phyloP scores from a whole-genome alignment of 1,140 invertebrate species.

The Drosophila ironensis region DNA sequence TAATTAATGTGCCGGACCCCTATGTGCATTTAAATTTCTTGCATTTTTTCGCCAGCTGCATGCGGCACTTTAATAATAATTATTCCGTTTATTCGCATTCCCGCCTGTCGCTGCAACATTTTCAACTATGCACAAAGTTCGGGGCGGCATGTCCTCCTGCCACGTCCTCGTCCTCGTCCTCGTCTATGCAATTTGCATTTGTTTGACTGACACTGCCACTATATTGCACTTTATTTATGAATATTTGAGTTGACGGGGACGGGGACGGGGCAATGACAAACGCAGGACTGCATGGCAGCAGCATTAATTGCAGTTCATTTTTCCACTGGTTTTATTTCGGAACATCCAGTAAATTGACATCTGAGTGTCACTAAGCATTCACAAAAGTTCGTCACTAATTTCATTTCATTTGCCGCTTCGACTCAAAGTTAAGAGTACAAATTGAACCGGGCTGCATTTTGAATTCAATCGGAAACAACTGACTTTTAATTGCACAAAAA shows the following conservation, averaged over 20 bases:
- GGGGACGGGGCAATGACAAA: slow-evolving; percentile 18
- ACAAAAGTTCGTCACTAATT: background rate
- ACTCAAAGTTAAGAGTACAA: too few relatives aligned
- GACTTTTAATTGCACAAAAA: too few relatives aligned
- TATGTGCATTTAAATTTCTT: slow-evolving; percentile 26
- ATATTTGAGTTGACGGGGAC: slow-evolving; percentile 23
- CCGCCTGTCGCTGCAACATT: slow-evolving; percentile 13
- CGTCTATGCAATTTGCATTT: slow-evolving; percentile 28
- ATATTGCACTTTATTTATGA: slow-evolving; percentile 47
- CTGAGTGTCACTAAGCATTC: background rate
- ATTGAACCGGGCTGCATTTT: too few relatives aligned
- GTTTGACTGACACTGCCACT: slow-evolving; percentile 8
- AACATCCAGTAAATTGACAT: slow-evolving; percentile 1
- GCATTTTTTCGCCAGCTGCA: too few relatives aligned
- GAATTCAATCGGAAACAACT: too few relatives aligned
- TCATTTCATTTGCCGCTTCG: too few relatives aligned
- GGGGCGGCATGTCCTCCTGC: background rate
- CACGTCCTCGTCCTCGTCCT: too few relatives aligned
- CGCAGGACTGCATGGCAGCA: slow-evolving; percentile 16
- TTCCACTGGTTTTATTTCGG: background rate
- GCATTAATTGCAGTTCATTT: slow-evolving; percentile 38
- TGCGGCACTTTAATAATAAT: slow-evolving; percentile 35
- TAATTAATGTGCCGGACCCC: slow-evolving; percentile 48
- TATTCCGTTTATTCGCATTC: slow-evolving; percentile 20
- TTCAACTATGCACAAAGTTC: slow-evolving; percentile 44